Conservation (phyloP, 2,797 vertebrate genomes). For the Rallus crepitans region DNA sequence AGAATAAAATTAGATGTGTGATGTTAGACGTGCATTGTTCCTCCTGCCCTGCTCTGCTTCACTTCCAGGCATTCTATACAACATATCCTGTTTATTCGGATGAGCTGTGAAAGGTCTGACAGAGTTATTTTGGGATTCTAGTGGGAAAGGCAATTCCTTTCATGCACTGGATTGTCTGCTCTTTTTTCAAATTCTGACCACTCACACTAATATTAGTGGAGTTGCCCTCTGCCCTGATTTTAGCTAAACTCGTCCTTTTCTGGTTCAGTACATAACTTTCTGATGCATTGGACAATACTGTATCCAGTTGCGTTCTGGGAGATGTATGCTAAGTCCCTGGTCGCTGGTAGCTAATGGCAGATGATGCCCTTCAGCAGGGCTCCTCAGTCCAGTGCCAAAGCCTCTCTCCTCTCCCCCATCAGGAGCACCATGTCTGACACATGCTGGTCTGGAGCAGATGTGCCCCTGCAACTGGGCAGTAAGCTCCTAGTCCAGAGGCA, state of each 20-base stretch:
- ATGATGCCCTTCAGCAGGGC: neutral
- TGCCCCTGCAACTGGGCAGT: neutral
- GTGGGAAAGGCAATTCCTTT: neutral
- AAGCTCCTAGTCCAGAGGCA: neutral
- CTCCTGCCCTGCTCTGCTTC: neutral
- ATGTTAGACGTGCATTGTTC: neutral
- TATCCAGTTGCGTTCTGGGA: accelerated
- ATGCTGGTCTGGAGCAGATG: neutral
- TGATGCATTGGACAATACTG: neutral
- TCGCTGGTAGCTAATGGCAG: neutral
- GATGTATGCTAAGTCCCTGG: neutral
- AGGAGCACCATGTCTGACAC: neutral
- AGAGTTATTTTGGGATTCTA: slow-evolving; percentile 14
- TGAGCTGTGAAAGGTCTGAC: neutral
- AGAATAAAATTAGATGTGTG: slow-evolving; percentile 31
- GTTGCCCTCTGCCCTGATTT: neutral
- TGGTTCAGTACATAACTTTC: neutral
- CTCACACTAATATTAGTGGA: neutral
- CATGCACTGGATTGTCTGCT: neutral
- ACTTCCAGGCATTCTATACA: slow-evolving; percentile 61
- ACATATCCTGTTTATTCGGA: slow-evolving; percentile 53
- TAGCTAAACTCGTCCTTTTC: neutral
- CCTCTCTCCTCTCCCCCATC: neutral
- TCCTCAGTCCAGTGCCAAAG: neutral
- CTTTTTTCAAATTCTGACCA: neutral